Percentiles rank a stretch among this genome's conserved stretches.
phyloP scores from a whole-genome alignment of 2,888 invertebrate genomes.

The Epinotia brunnichana region DNA sequence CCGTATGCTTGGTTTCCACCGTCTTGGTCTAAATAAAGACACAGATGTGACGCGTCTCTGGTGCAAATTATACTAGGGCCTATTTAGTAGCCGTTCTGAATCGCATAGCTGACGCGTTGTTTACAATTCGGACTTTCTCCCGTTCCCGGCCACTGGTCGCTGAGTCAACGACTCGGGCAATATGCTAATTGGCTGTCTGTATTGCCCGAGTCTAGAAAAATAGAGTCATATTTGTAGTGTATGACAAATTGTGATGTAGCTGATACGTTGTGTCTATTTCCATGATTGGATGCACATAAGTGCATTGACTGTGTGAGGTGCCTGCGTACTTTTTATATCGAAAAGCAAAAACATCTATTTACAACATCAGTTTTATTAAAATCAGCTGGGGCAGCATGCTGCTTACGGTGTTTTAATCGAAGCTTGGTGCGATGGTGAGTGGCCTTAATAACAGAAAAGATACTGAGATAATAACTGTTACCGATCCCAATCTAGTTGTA shows the following conservation, averaged over 20 bases:
- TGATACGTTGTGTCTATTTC: neutral
- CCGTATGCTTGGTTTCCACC: neutral
- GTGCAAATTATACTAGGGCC: neutral
- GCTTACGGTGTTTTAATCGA: too few relatives aligned
- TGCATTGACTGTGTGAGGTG: neutral
- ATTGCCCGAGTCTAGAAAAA: conserved; percentile 10
- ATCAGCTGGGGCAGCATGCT: too few relatives aligned
- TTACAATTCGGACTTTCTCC: conserved; percentile 66
- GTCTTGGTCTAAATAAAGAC: neutral
- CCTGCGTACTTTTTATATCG: neutral
- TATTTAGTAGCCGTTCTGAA: neutral
- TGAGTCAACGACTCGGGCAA: conserved; percentile 59
- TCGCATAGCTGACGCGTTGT: conserved; percentile 45
- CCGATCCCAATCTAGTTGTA: too few relatives aligned
- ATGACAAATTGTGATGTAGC: neutral
- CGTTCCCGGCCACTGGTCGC: conserved; percentile 62
- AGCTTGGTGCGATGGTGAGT: too few relatives aligned
- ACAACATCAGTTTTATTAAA: neutral
- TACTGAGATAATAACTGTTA: too few relatives aligned
- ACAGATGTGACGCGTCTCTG: neutral
- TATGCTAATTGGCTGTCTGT: conserved; percentile 37
- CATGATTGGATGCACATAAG: neutral
- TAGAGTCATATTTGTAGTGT: neutral
- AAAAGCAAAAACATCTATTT: neutral
- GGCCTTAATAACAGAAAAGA: too few relatives aligned